Base-by-base conservation (phyloP, 2,888 invertebrate species). In the Hypsopygia costalis region DNA sequence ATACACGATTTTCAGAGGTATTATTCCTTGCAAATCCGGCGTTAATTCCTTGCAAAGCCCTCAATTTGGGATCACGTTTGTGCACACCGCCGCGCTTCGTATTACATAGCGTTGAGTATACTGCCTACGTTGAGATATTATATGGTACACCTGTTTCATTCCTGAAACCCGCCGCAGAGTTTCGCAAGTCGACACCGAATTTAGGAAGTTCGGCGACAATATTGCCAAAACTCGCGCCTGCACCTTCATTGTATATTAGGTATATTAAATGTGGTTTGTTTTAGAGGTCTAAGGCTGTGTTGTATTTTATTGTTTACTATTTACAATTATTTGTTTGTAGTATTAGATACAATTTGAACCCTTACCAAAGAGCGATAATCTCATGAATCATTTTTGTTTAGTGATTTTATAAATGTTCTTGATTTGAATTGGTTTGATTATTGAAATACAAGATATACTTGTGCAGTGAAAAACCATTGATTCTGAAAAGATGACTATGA, bases 141-240 rank as follows among this genome's bases (percentile, higher is more conserved):
- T 25, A 25, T 25, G 3, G 7, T 62, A 61, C 73, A 80, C 78
- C 76, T 79, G 73, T 77, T 62, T 59, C 63, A 66, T 66, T 67
- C 62, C 59, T 58, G 62, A 67, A 59, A 57, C 25, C 1, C 62
- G 66, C 67, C 63, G 78, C 52, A 62, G 78, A 87, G 77, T 85
- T 87, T 82, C 77, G 76, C 86, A 86, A 86, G 77, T 86, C 86
- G 81, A 76, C 87, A 79, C 85, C 58, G 63, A 81, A 82, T 78
- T 85, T 76, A 69, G 75, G 68, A 85, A 83, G 63, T 81, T 81
- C 70, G 59, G 73, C 72, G 85, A 81, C 78, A 81, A 80, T 81
- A 81, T 81, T 81, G 72, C 74, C 68, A 60, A 77, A 79, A 81
- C 77, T 74, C 74, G 70, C 69, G 67, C 62, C 57, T 63, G 62